phyloP scores from a whole-genome alignment of 30 jellyfish, hydroid and myxozoan genomes.

The Hydra vulgaris region DNA sequence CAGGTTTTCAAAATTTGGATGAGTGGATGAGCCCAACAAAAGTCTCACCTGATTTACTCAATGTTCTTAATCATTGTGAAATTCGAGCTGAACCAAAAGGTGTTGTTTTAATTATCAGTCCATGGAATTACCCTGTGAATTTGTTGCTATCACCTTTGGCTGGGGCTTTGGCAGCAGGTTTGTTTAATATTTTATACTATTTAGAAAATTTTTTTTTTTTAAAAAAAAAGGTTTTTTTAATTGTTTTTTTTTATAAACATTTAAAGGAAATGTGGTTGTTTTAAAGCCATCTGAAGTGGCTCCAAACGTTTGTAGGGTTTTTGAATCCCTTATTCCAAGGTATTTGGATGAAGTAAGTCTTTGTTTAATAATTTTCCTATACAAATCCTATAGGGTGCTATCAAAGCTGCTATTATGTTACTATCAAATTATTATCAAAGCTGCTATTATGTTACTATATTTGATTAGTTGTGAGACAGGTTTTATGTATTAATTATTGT shows the following conservation, averaged over 20 bases:
- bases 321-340: conserved; percentile 46
- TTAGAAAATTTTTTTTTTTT: too few relatives aligned
- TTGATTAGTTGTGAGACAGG: too few relatives aligned
- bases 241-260: too few relatives aligned
- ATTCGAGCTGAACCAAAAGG: conserved; percentile 75
- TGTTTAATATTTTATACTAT: too few relatives aligned
- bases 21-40: conserved; percentile 55
- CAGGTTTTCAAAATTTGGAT: conserved; percentile 29
- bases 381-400: too few relatives aligned
- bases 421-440: too few relatives aligned
- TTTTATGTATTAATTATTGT: too few relatives aligned
- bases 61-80: conserved; percentile 59
- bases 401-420: too few relatives aligned
- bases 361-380: neutral
- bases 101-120: conserved; percentile 76
- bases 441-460: too few relatives aligned
- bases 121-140: conserved; percentile 93
- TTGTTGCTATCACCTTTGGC: conserved; percentile 52
- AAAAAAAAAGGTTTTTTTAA: too few relatives aligned
- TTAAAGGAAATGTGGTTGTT: conserved; percentile 43
- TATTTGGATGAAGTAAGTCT: conserved; percentile 50
- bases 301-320: conserved; percentile 45
- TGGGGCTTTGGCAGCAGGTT: conserved; percentile 99
- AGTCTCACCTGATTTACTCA: conserved; percentile 56
- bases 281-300: conserved; percentile 78